Conservation (phyloP, 92 coral and sea anemone species). For the Muricea muricata region DNA sequence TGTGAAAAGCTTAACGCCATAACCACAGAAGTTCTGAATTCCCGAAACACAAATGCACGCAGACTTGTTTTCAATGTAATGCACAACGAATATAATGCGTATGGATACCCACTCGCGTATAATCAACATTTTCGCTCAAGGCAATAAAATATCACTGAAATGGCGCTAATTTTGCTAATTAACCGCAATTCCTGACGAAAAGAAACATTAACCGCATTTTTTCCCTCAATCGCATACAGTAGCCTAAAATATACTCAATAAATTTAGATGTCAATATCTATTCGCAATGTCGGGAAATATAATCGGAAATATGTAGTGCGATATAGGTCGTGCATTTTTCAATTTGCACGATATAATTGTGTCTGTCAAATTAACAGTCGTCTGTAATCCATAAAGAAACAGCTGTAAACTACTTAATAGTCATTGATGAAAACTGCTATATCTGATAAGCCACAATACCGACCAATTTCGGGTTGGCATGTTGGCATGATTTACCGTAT, state of each 20-base stretch:
- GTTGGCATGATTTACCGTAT: conserved; percentile 11
- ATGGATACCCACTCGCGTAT: no score
- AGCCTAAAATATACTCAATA: neutral
- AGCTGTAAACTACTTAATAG: conserved; percentile 45
- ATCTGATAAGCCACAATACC: conserved; percentile 44
- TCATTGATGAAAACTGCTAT: conserved; percentile 37
- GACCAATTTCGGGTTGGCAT: conserved; percentile 15
- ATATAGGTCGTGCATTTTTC: neutral
- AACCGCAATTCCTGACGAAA: neutral
- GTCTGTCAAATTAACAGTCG: conserved; percentile 44
- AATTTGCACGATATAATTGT: conserved; percentile 17
- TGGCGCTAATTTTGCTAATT: conserved; percentile 2
- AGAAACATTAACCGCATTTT: neutral
- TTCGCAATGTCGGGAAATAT: conserved; percentile 1
- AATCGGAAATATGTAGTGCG: neutral
- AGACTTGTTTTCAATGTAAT: no score
- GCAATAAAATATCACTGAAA: neutral
- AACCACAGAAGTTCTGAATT: no score
- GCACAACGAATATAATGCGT: no score
- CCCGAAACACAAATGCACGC: no score
- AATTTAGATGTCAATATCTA: neutral
- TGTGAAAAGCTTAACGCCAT: no score
- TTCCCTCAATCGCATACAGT: neutral
- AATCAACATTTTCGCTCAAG: neutral
- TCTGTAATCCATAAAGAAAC: conserved; percentile 39